Conservation (phyloP, 2,797 vertebrate species). For the Pseudochaenichthys georgianus region DNA sequence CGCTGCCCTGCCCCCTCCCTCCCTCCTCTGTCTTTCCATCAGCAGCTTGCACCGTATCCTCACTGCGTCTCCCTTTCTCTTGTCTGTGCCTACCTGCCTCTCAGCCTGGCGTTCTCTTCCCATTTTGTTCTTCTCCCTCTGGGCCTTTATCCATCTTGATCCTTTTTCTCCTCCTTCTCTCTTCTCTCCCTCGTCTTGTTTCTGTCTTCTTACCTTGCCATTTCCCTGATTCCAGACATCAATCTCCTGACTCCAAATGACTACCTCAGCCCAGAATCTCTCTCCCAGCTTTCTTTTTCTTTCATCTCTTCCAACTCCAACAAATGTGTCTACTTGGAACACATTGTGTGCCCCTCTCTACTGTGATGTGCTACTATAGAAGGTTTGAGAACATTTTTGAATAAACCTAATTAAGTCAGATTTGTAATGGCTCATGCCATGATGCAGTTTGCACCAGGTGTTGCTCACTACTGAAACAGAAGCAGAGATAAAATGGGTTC, state of each 20-base stretch:
- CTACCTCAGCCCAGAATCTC: not conserved
- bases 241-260: conserved; percentile 66
- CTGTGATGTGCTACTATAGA: not conserved
- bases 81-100: conserved; percentile 34
- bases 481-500: not conserved
- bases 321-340: conserved; percentile 5
- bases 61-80: conserved; percentile 61
- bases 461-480: conserved; percentile 1
- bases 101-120: conserved; percentile 5
- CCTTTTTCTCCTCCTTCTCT: conserved; percentile 19
- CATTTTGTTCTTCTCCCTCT: conserved; percentile 14
- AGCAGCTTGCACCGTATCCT: conserved; percentile 27
- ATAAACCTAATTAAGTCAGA: no score
- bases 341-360: not conserved
- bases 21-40: conserved; percentile 34
- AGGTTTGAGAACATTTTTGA: not conserved
- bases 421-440: not conserved
- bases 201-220: conserved; percentile 9
- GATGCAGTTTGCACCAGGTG: not conserved
- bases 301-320: conserved; percentile 10
- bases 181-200: conserved; percentile 3
- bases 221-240: conserved; percentile 43
- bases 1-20: conserved; percentile 51
- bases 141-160: conserved; percentile 41
- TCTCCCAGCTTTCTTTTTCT: conserved; percentile 6